Base-by-base conservation (phyloP, 53 echinoderm and acorn worm species). In the Glandiceps talaboti region DNA sequence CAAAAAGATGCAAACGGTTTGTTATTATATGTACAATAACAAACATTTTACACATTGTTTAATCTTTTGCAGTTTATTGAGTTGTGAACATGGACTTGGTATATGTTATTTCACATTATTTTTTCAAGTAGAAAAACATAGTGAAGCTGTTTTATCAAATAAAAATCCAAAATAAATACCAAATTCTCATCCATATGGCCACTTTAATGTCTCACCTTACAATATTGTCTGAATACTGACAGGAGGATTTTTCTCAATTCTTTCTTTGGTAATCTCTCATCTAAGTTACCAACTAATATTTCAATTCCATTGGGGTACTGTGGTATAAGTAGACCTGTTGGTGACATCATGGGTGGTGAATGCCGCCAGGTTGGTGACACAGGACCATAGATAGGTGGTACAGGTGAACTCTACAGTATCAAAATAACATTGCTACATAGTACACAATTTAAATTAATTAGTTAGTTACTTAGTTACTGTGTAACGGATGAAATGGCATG, bases 211-310 rank as follows among this genome's bases (percentile, higher is more conserved):
- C 88, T 83, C 76, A 90, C 94, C 92, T 90, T 85, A 76, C 91
- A 94, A 80, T 99, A 88, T 32, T 91, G 91, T 30, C 85, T 89
- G 82, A 99, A 86, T 33, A 89, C 88, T n/a, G 93, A 88, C 29
- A 94, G 82, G 28, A 99, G 88, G 31, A 85, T 85, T 75, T 91
- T 78, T 84, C 94, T 99, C 25, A 99, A 86, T 33, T 99, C 99
- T 80, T 88, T 89, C 28, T 93, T 82, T 26, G 87, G 77, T 89
- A 99, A 91, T 82, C 91, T 89, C 73, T 88, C 83, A 77, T 99
- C 99, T 80, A 99, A 88, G 75, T 99, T 99, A n/a, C 89, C 93
- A 30, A 99, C 86, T 29, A 99, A 85, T 29, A 99, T 81, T 74
- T 99, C 99, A 0, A 91, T 89, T 29, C 99, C 99, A 29, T 88